Evolutionary conservation across 2,888 invertebrate genomes (phyloP).

Genomic region (Gasteruption jaculator): DNA sequence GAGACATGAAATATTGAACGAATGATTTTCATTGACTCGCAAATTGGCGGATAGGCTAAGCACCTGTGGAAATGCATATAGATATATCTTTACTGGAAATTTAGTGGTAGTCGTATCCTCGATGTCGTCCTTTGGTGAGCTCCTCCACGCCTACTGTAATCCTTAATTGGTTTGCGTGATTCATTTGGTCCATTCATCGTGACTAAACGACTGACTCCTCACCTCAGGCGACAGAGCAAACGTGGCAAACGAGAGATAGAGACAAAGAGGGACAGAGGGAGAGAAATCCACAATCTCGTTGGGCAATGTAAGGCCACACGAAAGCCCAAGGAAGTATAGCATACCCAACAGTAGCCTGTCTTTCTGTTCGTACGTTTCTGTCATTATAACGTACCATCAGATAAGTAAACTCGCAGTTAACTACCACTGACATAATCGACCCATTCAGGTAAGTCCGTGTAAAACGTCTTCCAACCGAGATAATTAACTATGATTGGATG

Average conservation of each 20-base stretch:
- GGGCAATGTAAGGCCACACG: background rate
- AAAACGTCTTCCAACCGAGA: too few relatives aligned
- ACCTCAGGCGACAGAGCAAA: slow-evolving; percentile 34
- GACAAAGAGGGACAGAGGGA: slow-evolving; percentile 25
- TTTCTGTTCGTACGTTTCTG: slow-evolving; percentile 21
- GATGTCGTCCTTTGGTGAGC: slow-evolving; percentile 16
- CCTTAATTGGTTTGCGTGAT: slow-evolving; percentile 49
- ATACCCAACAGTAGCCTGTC: slow-evolving; percentile 30
- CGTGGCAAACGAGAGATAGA: slow-evolving; percentile 29
- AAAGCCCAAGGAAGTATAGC: background rate
- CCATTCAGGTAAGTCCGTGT: slow-evolving; percentile 25
- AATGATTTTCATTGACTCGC: too few relatives aligned
- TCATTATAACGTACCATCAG: slow-evolving; percentile 44
- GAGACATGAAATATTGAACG: too few relatives aligned
- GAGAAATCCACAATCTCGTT: background rate
- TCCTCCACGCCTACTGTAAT: slow-evolving; percentile 31
- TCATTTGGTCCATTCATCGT: slow-evolving; percentile 47
- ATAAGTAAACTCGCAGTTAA: slow-evolving; percentile 43
- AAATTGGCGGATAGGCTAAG: too few relatives aligned
- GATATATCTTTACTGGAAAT: too few relatives aligned
- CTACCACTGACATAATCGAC: slow-evolving; percentile 43
- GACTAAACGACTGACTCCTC: slow-evolving; percentile 36
- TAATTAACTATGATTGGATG: too few relatives aligned
- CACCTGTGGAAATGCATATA: too few relatives aligned
- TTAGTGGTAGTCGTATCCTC: too few relatives aligned